phyloP scores from a whole-genome alignment of 2,888 invertebrate species.

The Mythimna impura region DNA sequence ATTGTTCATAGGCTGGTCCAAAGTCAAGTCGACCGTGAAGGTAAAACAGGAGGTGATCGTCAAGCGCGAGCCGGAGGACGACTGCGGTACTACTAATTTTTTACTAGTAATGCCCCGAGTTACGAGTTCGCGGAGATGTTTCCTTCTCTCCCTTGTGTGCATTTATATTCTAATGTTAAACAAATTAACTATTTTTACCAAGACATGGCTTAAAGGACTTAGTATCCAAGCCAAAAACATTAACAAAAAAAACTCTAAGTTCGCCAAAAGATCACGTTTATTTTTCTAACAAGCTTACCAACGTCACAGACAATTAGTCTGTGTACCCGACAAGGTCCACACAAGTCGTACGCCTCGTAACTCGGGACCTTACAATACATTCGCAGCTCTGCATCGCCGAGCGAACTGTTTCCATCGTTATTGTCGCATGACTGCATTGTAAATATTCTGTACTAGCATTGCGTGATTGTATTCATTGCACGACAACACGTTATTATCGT shows the following conservation, averaged over 20 bases:
- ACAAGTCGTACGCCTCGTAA: background rate
- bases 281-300: too few species aligned
- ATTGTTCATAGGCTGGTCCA: conserved; percentile 74
- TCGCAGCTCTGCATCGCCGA: conserved; percentile 50
- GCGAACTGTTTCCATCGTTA: conserved; percentile 63
- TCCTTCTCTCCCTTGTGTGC: too few species aligned
- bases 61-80: conserved; percentile 80
- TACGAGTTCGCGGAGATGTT: background rate
- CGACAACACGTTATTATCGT: too few species aligned
- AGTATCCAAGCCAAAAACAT: too few species aligned
- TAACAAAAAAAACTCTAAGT: too few species aligned
- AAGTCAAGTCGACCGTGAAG: conserved; percentile 69
- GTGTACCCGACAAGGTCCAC: too few species aligned
- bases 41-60: conserved; percentile 83
- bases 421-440: too few species aligned
- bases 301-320: too few species aligned
- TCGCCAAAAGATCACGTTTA: too few species aligned
- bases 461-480: background rate
- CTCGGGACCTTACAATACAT: background rate
- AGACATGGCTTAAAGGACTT: too few species aligned
- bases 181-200: too few species aligned
- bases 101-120: conserved; percentile 25
- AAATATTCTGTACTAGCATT: background rate
- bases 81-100: conserved; percentile 61
- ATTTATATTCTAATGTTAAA: too few species aligned